A percentile compares a stretch with the other conserved stretches of the same genome.
Conservation (phyloP, 2,888 invertebrate genomes). For the Parthenolecanium corni region DNA sequence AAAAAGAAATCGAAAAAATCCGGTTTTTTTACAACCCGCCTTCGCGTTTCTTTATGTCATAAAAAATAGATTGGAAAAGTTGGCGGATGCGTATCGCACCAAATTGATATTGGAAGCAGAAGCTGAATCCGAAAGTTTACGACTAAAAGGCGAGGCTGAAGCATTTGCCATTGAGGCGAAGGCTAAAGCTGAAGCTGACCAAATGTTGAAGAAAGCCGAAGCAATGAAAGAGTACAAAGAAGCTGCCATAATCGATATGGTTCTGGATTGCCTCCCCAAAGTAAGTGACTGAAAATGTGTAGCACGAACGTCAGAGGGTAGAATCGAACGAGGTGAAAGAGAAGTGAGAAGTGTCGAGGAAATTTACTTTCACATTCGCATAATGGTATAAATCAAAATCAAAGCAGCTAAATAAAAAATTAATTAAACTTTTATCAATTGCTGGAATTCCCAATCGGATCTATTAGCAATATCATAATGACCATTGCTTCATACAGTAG, state of each 20-base stretch:
- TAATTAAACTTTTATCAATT: too few species aligned
- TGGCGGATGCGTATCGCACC: constrained; percentile 84
- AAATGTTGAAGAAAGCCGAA: constrained; percentile 93
- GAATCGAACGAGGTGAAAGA: too few species aligned
- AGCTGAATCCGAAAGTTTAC: constrained; percentile 82
- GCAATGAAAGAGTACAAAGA: constrained; percentile 94
- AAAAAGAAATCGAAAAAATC: background rate
- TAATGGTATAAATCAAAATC: too few species aligned
- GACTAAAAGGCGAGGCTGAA: constrained; percentile 76
- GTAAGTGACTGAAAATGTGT: too few species aligned
- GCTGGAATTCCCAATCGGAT: too few species aligned
- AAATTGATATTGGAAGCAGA: constrained; percentile 87
- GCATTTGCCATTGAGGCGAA: constrained; percentile 89
- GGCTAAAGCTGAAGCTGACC: constrained; percentile 91
- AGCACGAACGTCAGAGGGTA: too few species aligned
- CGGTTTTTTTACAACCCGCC: background rate
- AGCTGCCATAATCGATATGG: constrained; percentile 93
- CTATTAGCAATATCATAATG: too few species aligned
- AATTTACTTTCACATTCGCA: too few species aligned
- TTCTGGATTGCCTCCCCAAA: constrained; percentile 87
- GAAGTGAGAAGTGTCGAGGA: too few species aligned
- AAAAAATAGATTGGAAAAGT: constrained; percentile 60
- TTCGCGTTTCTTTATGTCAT: background rate
- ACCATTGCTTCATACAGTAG: too few species aligned
- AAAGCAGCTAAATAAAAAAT: too few species aligned